Base-by-base conservation (phyloP, 1,140 invertebrate genomes). In the Meloidogyne hapla region DNA sequence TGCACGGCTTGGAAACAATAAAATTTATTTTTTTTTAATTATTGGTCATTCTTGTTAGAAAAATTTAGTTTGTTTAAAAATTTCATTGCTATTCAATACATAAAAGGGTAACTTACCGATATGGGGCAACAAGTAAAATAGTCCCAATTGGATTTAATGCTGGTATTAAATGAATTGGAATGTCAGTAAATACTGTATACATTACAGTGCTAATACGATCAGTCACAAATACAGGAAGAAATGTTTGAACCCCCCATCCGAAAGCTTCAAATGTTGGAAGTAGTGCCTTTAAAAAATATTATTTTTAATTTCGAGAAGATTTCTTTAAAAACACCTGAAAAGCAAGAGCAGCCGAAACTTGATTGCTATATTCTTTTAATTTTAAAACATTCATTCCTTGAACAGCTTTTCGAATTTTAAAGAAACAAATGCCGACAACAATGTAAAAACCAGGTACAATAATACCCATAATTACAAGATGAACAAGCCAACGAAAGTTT, bases 201-300 rank as follows among this genome's bases (percentile, higher is more conserved):
- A 21, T 23, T 26, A 63, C 62, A 23, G 62, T 63, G 33, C 33
- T 33, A 21, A 23, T 63, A 26, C 62, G 21, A 8, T 26, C 25
- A 0, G 62, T 63, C 9, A 63, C 62, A 26, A 63, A 63, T 63
- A 63, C 25, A 21, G 62, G 62, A 0, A 63, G 21, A 63, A 63
- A 63, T 26, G 25, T 21, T 26, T 63, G 62, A 21, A 63, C 21
- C 6, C 21, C 25, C 62, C 62, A 63, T 8, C 21, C 25, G 9
- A 63, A 63, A 21, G 62, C 62, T 26, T 63, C 62, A 63, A 63
- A 63, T 26, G 62, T 23, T 21, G 62, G 62, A 21, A 63, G 62
- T 23, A 63, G 21, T 5, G 62, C 62, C 62, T 63, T 33, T 33
- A 33, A 33, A 33, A 33, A 33, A 6, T 33, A 33, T 6, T 33